These are phyloP conservation scores for Tapirus indicus DNA, from an alignment of 2,797 vertebrate genomes.

Conservation along the genomic window DNA sequence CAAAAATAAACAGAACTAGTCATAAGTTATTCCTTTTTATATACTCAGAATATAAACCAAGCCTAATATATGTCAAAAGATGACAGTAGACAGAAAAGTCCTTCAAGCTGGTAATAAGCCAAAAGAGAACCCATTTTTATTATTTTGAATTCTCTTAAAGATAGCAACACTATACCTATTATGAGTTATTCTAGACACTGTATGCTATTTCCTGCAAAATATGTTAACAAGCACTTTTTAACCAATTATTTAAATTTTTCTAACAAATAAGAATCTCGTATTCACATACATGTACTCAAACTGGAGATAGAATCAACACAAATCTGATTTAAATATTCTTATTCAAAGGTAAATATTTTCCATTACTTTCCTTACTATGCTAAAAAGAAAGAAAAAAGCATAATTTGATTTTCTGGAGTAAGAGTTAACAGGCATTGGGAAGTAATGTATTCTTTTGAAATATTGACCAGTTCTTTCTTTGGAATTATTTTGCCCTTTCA, in stretches of 20 bases:
- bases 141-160: conserved; percentile 16
- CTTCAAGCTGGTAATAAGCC: not conserved
- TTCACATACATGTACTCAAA: conserved; percentile 41
- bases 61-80: not conserved
- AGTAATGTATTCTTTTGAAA: conserved; percentile 74
- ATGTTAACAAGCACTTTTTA: not conserved
- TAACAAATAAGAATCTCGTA: not conserved
- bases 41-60: not conserved
- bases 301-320: conserved; percentile 46
- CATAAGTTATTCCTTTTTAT: not conserved
- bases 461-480: conserved; percentile 77
- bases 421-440: conserved; percentile 73
- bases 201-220: not conserved
- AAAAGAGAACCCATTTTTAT: not conserved
- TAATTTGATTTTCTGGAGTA: conserved; percentile 70
- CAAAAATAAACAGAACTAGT: not conserved
- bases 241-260: not conserved
- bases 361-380: conserved; percentile 45
- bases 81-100: not conserved
- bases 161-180: not conserved
- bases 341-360: conserved; percentile 53
- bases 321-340: conserved; percentile 64
- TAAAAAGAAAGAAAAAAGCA: not conserved
- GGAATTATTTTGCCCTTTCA: conserved; percentile 83
- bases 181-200: not conserved